phyloP scores from a whole-genome alignment of 2,113 vertebrate species.

The Micronycteris hirsuta region DNA sequence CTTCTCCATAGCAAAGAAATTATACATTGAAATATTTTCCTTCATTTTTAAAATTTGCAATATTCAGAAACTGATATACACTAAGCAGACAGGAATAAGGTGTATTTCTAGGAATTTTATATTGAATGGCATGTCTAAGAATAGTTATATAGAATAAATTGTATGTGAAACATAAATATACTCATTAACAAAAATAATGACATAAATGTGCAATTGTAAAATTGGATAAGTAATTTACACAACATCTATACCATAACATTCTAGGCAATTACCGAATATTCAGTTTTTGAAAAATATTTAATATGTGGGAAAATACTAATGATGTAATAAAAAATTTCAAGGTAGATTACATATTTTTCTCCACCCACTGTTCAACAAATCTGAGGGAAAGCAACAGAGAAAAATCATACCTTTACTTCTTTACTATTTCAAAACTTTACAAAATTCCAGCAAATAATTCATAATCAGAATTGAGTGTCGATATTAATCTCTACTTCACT shows the following conservation, averaged over 20 bases:
- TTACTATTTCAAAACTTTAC: neutral
- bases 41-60: neutral
- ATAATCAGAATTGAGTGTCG: neutral
- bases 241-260: neutral
- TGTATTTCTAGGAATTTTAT: neutral
- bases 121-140: neutral
- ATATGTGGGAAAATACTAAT: neutral
- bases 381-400: neutral
- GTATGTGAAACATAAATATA: neutral
- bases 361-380: neutral
- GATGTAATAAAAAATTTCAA: neutral
- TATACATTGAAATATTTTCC: neutral
- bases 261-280: neutral
- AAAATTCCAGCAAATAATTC: neutral
- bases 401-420: neutral
- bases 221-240: neutral
- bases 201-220: neutral
- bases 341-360: neutral
- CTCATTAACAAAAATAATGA: neutral
- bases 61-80: neutral
- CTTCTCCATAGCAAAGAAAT: neutral
- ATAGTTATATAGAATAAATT: neutral
- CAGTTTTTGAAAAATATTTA: conserved; percentile 8
- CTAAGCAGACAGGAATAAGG: neutral
- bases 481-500: neutral